Evolutionary conservation across 2,888 invertebrate genomes (phyloP), one percentile per base, ranked within the genome.

Genomic region (Adelphocoris suturalis): DNA sequence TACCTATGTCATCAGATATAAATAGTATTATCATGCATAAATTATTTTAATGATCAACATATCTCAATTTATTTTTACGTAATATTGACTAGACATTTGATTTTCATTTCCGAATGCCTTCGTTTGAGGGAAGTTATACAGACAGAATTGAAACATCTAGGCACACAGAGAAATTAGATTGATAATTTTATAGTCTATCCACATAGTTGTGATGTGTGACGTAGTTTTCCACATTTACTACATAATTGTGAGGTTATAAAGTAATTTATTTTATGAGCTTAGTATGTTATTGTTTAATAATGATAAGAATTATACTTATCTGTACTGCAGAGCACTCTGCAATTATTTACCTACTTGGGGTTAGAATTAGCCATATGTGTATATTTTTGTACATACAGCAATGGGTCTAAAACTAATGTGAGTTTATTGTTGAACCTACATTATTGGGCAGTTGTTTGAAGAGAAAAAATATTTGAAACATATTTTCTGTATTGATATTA

Each of bases 381-480:
- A 91, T 91, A 91, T 91, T 91, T 91, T 91, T 91, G 91, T 91
- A 91, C 90, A 91, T 91, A 82, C 82, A 52, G 82, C 82, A 14
- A 11, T 52, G 82, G 78, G 78, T 78, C 82, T 87, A 89, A 68
- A 91, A 90, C 90, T 91, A 86, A 86, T 61, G 86, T 89, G 48
- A 48, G 52, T 90, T 80, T 76, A 86, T 88, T 89, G 84, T 61
- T 85, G 48, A 27, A 85, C 78, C 78, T 47, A 47, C 87, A 90
- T 68, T 90, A 90, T 75, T 75, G 55, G 11, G 76, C 37, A 46
- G 88, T 55, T 89, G 82, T 80, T 52, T 57, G 55, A 37, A 48
- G 55, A 55, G 47, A n/a, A 37, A 57, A 28, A 23, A 81, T 37
- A 89, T 28, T 55, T 86, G 52, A 86, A 82, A 75, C 82, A 57